Evolutionary conservation across 2,888 invertebrate species (phyloP).

Genomic region (Villa cingulata): DNA sequence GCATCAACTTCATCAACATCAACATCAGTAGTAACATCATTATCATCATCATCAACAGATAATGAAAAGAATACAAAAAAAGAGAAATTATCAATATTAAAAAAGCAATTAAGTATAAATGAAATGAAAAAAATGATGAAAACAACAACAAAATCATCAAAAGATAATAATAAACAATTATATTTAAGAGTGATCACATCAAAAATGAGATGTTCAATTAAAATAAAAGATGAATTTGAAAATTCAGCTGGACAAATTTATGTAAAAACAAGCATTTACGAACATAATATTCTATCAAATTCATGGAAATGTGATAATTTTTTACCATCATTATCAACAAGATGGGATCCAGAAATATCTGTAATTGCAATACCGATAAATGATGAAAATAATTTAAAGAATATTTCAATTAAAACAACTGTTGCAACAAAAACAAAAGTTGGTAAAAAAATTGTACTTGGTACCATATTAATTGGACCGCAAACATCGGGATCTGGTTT

Average conservation of each 20-base stretch:
- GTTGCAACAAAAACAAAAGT: conserved; percentile 34
- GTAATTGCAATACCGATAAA: conserved; percentile 27
- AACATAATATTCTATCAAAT: conserved; percentile 45
- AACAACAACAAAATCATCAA: conserved; percentile 14
- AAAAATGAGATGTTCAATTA: conserved; percentile 33
- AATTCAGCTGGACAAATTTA: conserved; percentile 46
- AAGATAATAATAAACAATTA: conserved; percentile 16
- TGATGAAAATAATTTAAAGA: conserved; percentile 23
- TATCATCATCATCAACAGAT: background rate
- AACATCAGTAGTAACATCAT: too few species aligned
- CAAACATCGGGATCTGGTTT: conserved; percentile 18
- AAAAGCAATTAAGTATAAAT: conserved; percentile 23
- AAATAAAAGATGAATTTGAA: conserved; percentile 35
- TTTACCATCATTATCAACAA: conserved; percentile 59
- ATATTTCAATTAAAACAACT: conserved; percentile 28
- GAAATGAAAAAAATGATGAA: conserved; percentile 31
- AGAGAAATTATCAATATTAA: background rate
- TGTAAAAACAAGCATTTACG: conserved; percentile 61
- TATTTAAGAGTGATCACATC: conserved; percentile 27
- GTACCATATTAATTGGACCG: conserved; percentile 23
- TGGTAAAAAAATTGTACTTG: conserved; percentile 32
- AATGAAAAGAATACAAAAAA: background rate
- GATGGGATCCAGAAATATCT: conserved; percentile 45
- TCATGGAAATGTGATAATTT: conserved; percentile 64
- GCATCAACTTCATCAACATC: too few species aligned